A percentile compares a stretch with the other conserved stretches of the same genome.
Evolutionary conservation across 2,888 invertebrate species (phyloP).

Genomic region (Volucella inanis): DNA sequence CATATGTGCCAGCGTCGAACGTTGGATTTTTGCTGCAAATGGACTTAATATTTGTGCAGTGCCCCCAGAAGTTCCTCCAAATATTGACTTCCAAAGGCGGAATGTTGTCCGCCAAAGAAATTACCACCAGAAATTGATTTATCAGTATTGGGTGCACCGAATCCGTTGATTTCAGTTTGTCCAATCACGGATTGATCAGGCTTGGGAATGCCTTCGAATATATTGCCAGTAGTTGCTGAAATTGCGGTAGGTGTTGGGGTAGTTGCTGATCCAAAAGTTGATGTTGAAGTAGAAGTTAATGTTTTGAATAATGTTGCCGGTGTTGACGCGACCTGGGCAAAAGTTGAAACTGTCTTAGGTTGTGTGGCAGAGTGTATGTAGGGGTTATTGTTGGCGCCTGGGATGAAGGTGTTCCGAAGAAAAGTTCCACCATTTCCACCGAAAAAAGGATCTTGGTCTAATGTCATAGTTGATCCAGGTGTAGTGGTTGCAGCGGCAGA

Average conservation of each 20-base stretch:
- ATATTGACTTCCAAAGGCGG: slow-evolving; percentile 59
- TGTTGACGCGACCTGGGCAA: slow-evolving; percentile 5
- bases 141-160: slow-evolving; percentile 36
- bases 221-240: slow-evolving; percentile 70
- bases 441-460: slow-evolving; percentile 54
- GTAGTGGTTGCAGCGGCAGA: slow-evolving; percentile 66
- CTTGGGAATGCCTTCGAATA: slow-evolving; percentile 80
- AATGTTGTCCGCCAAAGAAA: slow-evolving; percentile 77
- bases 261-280: slow-evolving; percentile 20
- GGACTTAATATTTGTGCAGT: slow-evolving; percentile 42
- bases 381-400: slow-evolving; percentile 37
- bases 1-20: slow-evolving; percentile 55
- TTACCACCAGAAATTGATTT: slow-evolving; percentile 76
- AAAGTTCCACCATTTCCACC: slow-evolving; percentile 38
- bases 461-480: slow-evolving; percentile 32
- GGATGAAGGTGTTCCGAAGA: slow-evolving; percentile 33
- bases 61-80: slow-evolving; percentile 45
- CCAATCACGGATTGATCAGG: slow-evolving; percentile 79
- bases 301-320: slow-evolving; percentile 29
- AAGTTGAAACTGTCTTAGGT: slow-evolving; percentile 6
- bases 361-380: slow-evolving; percentile 44
- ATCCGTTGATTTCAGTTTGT: slow-evolving; percentile 42
- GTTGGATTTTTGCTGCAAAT: slow-evolving; percentile 76
- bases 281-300: background rate
- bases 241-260: slow-evolving; percentile 48